A percentile compares a stretch with the other conserved stretches of the same genome.
These are phyloP conservation scores for Pelodytes ibericus DNA, from an alignment of 2,797 vertebrate species.

Conservation along the genomic window DNA sequence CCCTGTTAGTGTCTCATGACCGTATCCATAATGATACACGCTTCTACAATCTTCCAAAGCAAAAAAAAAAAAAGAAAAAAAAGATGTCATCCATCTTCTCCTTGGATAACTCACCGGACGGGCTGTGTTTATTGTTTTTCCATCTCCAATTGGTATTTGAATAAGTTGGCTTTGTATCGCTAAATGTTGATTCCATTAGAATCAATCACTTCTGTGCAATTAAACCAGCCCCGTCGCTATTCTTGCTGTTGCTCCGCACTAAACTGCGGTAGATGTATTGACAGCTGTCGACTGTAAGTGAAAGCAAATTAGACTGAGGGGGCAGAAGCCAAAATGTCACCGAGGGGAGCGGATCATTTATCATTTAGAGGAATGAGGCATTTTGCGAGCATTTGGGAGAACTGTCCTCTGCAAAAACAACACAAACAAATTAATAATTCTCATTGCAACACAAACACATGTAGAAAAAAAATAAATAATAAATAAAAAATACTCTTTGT, in stretches of 20 bases:
- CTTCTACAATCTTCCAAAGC: not conserved
- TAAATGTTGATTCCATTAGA: slow-evolving; percentile 85
- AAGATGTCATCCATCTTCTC: not conserved
- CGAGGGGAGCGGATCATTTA: slow-evolving; percentile 66
- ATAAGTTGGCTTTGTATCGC: slow-evolving; percentile 72
- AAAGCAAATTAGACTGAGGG: slow-evolving; percentile 67
- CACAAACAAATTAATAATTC: slow-evolving; percentile 82
- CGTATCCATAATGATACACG: not conserved
- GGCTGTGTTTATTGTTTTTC: slow-evolving; percentile 41
- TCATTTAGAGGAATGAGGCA: slow-evolving; percentile 73
- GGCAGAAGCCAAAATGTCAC: slow-evolving; percentile 80
- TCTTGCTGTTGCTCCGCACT: slow-evolving; percentile 88
- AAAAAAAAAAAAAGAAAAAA: not conserved
- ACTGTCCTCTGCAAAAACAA: slow-evolving; percentile 88
- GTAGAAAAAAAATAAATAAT: no score
- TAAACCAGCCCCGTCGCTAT: slow-evolving; percentile 86
- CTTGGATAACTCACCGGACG: not conserved
- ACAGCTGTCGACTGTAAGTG: slow-evolving; percentile 81
- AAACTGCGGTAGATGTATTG: slow-evolving; percentile 85
- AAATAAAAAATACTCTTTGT: not conserved
- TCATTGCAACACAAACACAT: slow-evolving; percentile 37
- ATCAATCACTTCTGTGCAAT: slow-evolving; percentile 90
- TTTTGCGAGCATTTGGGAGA: slow-evolving; percentile 80
- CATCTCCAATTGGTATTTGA: slow-evolving; percentile 68
- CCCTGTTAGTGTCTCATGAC: no score